A percentile compares a stretch with the other conserved stretches of the same genome.
These are phyloP conservation scores for Argyresthia goedartella DNA, from an alignment of 2,888 invertebrate genomes.

Conservation along the genomic window DNA sequence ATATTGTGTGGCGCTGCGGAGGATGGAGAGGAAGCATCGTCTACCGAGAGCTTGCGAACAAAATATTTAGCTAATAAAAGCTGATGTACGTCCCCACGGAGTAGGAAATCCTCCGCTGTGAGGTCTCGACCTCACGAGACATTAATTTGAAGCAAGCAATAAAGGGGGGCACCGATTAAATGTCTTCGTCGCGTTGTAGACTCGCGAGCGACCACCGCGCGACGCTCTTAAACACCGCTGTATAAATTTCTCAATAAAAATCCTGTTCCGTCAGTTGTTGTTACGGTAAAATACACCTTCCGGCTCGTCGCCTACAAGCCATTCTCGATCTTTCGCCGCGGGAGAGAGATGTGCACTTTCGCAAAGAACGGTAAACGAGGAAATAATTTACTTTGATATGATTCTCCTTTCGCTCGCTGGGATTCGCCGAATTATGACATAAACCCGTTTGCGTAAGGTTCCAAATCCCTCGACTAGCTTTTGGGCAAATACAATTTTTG, in stretches of 20 bases:
- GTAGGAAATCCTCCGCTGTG: constrained; percentile 49
- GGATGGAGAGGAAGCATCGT: not conserved
- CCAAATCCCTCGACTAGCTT: constrained; percentile 21
- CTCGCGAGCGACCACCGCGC: constrained; percentile 24
- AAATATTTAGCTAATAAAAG: constrained; percentile 42
- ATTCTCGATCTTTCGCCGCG: constrained; percentile 20
- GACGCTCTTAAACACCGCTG: constrained; percentile 52
- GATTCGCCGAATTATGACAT: constrained; percentile 33
- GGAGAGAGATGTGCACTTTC: constrained; percentile 45
- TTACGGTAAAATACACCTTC: constrained; percentile 43
- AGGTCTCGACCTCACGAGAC: constrained; percentile 64
- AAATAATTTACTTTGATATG: constrained; percentile 64
- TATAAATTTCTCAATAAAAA: constrained; percentile 62
- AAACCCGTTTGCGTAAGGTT: constrained; percentile 28
- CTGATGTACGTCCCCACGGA: constrained; percentile 54
- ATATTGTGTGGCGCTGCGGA: not conserved
- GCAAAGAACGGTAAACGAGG: constrained; percentile 46
- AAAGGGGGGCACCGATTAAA: constrained; percentile 49
- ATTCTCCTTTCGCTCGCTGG: constrained; percentile 36
- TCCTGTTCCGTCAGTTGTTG: constrained; percentile 20
- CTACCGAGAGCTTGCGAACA: constrained; percentile 14
- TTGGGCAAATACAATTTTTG: constrained; percentile 53
- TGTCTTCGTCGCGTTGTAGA: constrained; percentile 34
- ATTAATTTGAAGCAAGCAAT: constrained; percentile 68
- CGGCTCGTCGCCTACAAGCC: constrained; percentile 24